Evolutionary conservation across 2,797 vertebrate genomes (phyloP).

Genomic region (Octomys mimax): DNA sequence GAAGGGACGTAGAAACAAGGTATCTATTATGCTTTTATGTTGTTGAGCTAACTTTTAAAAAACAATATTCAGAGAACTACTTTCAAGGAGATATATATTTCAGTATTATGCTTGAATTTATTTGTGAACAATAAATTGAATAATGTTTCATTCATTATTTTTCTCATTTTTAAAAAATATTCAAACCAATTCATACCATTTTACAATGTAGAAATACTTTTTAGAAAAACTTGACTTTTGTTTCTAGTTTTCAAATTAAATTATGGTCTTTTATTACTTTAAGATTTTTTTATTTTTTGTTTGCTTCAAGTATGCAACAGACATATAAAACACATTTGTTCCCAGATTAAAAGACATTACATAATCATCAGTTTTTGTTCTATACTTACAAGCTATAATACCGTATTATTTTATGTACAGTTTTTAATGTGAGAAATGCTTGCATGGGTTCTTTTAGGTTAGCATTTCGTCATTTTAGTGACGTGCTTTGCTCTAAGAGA

Average conservation of each 20-base stretch:
- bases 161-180: slow-evolving; percentile 34
- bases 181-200: slow-evolving; percentile 48
- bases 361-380: slow-evolving; percentile 70
- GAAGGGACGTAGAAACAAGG: background rate
- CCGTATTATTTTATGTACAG: background rate
- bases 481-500: slow-evolving; percentile 82
- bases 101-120: slow-evolving; percentile 63
- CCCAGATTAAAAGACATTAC: slow-evolving; percentile 15
- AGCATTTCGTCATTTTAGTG: slow-evolving; percentile 79
- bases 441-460: slow-evolving; percentile 54
- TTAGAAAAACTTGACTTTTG: slow-evolving; percentile 75
- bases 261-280: slow-evolving; percentile 54
- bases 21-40: background rate
- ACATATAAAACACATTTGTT: slow-evolving; percentile 60
- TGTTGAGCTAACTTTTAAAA: background rate
- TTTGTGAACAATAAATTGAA: slow-evolving; percentile 64
- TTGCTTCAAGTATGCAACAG: slow-evolving; percentile 69
- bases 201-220: slow-evolving; percentile 69
- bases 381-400: slow-evolving; percentile 53
- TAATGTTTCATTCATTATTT: slow-evolving; percentile 65
- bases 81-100: slow-evolving; percentile 35
- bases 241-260: slow-evolving; percentile 70
- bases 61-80: background rate
- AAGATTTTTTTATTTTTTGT: slow-evolving; percentile 42
- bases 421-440: slow-evolving; percentile 78